Base-by-base conservation (phyloP, 2,113 vertebrate species). In the Marmota flaviventris region DNA sequence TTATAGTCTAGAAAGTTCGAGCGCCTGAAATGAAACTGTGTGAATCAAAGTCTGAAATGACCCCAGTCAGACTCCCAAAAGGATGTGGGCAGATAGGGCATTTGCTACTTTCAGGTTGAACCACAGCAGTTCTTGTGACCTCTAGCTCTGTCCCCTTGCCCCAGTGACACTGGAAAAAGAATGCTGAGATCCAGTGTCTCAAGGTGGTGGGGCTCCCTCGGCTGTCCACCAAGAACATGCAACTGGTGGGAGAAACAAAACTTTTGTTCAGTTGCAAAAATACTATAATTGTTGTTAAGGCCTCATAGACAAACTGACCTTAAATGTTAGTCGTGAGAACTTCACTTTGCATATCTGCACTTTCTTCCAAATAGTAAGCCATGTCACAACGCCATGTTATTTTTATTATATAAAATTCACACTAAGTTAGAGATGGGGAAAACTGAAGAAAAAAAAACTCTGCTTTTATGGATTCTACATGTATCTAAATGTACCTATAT, bases 381-480 rank as follows among this genome's bases (percentile, higher is more conserved):
- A 27, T 51, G 53, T 88, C 12, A 45, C 39, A 94, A 56, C 8
- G 14, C 29, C 32, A 6, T 37, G n/a, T 78, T 56, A 63, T 78
- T 67, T 89, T 96, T 67, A 89, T 29, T 29, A 89, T 29, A 72
- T 51, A 78, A 89, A 51, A 39, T 70, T 61, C 39, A 39, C 34
- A 79, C 8, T 85, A n/a, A 32, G 4, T 53, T 51, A n/a, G 34
- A 79, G 14, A 73, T 27, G 88, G 12, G 27, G 32, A 83, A 84
- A 91, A 86, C n/a, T 85, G 2, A 37, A 37, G 2, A 88, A 88
- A 70, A 37, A 37, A 88, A 88, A 70, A 72, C 77, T 53, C 32
- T 56, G 39, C 18, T 51, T 87, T 70, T 32, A 63, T 8, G 6
- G 24, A 75, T 70, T 75, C 24, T 69, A 22, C 51, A 13, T 32